A percentile compares a stretch with the other conserved stretches of the same genome.
Conservation (phyloP, 2,113 vertebrate genomes). For the Hyperopisus bebe region DNA sequence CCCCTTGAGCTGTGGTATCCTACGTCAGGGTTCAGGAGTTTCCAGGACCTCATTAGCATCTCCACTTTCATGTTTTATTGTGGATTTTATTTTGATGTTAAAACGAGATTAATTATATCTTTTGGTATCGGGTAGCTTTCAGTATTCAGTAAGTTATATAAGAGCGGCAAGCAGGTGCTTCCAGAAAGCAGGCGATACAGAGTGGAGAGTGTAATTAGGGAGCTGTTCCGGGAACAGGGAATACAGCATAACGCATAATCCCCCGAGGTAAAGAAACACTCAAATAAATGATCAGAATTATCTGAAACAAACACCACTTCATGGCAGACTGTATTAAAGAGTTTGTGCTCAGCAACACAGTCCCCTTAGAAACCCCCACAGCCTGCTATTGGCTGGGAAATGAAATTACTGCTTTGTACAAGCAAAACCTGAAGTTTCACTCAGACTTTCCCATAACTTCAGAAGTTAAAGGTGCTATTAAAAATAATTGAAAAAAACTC, state of each 20-base stretch:
- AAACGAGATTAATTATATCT: not conserved
- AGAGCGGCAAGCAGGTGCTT: not conserved
- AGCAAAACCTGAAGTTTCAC: not conserved
- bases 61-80: conserved; percentile 28
- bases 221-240: not conserved
- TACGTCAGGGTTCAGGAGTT: conserved; percentile 56
- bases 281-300: not conserved
- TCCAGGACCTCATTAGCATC: conserved; percentile 48
- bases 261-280: not conserved
- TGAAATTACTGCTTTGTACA: not conserved
- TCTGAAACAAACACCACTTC: not conserved
- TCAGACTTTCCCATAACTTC: not conserved
- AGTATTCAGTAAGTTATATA: not conserved
- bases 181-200: not conserved
- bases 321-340: not conserved
- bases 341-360: not conserved
- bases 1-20: conserved; percentile 59
- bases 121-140: not conserved
- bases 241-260: not conserved
- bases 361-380: not conserved
- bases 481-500: not conserved
- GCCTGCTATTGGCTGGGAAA: not conserved
- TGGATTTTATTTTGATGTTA: not conserved
- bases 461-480: not conserved
- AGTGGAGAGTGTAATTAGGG: not conserved